Percentiles rank a stretch among this genome's conserved stretches.
Conservation (phyloP, 1,140 invertebrate genomes). For the Periplaneta americana region DNA sequence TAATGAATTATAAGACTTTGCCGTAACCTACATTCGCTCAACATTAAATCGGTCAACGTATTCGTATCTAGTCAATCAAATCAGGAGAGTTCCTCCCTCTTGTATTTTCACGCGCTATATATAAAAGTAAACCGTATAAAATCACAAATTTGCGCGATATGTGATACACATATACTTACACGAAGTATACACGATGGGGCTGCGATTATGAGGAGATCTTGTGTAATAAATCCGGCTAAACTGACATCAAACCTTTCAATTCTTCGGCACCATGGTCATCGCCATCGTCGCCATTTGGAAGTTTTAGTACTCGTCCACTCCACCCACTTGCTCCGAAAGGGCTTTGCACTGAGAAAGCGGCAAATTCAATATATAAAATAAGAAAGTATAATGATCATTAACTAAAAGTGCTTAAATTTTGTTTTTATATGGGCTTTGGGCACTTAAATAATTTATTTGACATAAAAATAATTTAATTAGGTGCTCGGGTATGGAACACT, state of each 20-base stretch:
- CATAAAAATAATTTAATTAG: too few species aligned
- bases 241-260: conserved; percentile 1
- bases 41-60: neutral
- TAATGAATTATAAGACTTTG: neutral
- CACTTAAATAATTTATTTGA: too few species aligned
- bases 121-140: neutral
- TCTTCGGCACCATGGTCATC: neutral
- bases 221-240: neutral
- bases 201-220: neutral
- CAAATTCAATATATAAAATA: neutral
- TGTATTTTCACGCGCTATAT: neutral
- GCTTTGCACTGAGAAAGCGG: neutral
- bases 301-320: neutral
- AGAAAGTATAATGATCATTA: too few species aligned
- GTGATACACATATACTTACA: neutral
- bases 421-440: too few species aligned
- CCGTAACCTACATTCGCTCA: neutral
- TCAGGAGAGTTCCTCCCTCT: neutral
- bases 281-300: neutral
- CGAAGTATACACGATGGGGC: neutral
- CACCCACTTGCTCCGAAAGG: conserved; percentile 6
- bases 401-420: too few species aligned
- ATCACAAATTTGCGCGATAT: neutral
- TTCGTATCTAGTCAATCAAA: neutral
- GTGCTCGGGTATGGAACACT: too few species aligned